Base-by-base conservation (phyloP, 1,140 invertebrate genomes). In the Achatina immaculata region DNA sequence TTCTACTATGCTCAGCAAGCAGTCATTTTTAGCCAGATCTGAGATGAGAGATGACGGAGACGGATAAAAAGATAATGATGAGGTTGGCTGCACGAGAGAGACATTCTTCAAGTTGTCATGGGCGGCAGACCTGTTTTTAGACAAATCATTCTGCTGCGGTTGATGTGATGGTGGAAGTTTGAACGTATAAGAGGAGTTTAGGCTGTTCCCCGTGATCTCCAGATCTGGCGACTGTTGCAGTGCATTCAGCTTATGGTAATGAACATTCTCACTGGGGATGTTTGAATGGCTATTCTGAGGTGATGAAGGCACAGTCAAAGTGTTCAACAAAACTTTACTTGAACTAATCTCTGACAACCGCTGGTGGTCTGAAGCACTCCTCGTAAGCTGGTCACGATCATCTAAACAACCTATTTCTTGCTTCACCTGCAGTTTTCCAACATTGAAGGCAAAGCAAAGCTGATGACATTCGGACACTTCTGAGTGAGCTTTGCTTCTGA, bases 1-100 rank as follows among this genome's bases (percentile, higher is more conserved):
- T 34, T 85, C 84, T n/a, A 85, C 84, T 34, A 86, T 86, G 36
- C 84, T 82, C 40, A 88, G 74, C 51, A 86, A 72, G 40, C 68
- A 75, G 75, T 88, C 85, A 66, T 83, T 82, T 48, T 84, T 78
- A 1, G 82, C 78, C 43, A 84, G 81, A 36, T 85, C 84, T 31
- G 77, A 42, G 40, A 85, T 82, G 14, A 85, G 73, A 36, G 65
- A 51, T 7, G 78, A 21, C n/a, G 40, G 58, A 1, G 76, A 48
- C 24, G 36, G 19, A 51, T 77, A 62, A 28, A 77, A 77, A 38
- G 72, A 31, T 21, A 48, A 34, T 31, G 72, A 74, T 28, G 42
- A 9, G 11, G 48, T 21, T 24, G 48, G 21, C 21, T 58, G 55
- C 4, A 58, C 11, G 58, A 31, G 58, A 31, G n/a, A 62, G 28